A percentile compares a stretch with the other conserved stretches of the same genome.
These are phyloP conservation scores for Lepidocyrtinus sp. DNA, from an alignment of 2,888 invertebrate species.

Conservation along the genomic window DNA sequence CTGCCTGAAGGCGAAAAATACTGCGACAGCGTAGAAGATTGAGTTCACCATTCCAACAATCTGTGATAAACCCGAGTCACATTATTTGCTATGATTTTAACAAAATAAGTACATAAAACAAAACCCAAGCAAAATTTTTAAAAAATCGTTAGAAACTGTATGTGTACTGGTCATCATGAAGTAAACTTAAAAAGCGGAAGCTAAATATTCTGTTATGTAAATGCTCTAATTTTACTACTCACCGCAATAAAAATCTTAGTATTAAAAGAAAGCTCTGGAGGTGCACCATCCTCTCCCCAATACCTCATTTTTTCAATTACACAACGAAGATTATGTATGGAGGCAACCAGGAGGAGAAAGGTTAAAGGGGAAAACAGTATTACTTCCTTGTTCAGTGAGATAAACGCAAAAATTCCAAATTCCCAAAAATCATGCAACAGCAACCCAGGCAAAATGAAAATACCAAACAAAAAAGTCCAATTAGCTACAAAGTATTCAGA, in stretches of 20 bases:
- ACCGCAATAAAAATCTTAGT: constrained; percentile 70
- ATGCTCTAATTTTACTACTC: constrained; percentile 68
- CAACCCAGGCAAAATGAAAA: constrained; percentile 49
- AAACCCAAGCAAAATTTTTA: constrained; percentile 33
- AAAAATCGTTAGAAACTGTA: background rate
- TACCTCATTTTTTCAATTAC: constrained; percentile 66
- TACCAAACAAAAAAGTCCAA: constrained; percentile 50
- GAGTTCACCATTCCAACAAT: constrained; percentile 83
- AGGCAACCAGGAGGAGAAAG: constrained; percentile 70
- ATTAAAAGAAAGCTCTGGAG: constrained; percentile 69
- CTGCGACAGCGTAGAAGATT: constrained; percentile 82
- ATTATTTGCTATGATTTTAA: no score
- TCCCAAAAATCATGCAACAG: constrained; percentile 24
- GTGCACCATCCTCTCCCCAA: constrained; percentile 56
- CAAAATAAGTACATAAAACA: no score
- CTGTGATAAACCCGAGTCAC: no score
- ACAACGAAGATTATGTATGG: constrained; percentile 67
- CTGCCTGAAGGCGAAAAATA: constrained; percentile 83
- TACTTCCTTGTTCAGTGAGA: constrained; percentile 70
- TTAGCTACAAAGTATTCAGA: constrained; percentile 4
- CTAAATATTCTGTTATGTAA: no score
- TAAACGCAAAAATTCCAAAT: constrained; percentile 33
- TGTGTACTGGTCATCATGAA: background rate
- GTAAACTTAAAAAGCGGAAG: no score
- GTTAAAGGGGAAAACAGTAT: constrained; percentile 67